A percentile compares a stretch with the other conserved stretches of the same genome.
Evolutionary conservation across 2,113 vertebrate species (phyloP).

Genomic region (Tetrao urogallus): DNA sequence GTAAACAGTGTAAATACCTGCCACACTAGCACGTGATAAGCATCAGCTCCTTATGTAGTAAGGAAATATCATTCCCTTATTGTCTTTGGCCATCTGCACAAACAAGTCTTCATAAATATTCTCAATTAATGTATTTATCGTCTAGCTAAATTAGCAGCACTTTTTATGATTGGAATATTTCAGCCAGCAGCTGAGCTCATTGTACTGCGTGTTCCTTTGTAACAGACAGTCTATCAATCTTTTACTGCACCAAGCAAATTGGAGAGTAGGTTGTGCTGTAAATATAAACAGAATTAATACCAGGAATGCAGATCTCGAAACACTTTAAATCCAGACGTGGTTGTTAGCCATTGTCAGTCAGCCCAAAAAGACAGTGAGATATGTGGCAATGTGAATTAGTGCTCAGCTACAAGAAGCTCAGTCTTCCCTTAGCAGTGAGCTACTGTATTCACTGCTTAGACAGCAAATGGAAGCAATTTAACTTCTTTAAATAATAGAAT

Average conservation of each 20-base stretch:
- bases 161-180: conserved; percentile 24
- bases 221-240: background rate
- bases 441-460: background rate
- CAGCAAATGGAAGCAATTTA: background rate
- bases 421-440: background rate
- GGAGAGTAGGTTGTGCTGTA: background rate
- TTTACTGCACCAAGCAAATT: background rate
- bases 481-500: background rate
- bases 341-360: background rate
- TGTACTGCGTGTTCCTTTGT: background rate
- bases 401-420: background rate
- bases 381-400: background rate
- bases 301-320: background rate
- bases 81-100: conserved; percentile 34
- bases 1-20: conserved; percentile 16
- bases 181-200: conserved; percentile 39
- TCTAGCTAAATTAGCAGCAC: conserved; percentile 40
- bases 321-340: background rate
- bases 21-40: background rate
- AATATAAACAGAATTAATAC: conserved; percentile 25
- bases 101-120: conserved; percentile 50
- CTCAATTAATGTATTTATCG: conserved; percentile 29
- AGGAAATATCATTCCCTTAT: conserved; percentile 1
- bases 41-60: background rate
- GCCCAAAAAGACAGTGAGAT: background rate